Evolutionary conservation across 1,140 invertebrate species (phyloP).

Genomic region (Reticulitermes speratus): DNA sequence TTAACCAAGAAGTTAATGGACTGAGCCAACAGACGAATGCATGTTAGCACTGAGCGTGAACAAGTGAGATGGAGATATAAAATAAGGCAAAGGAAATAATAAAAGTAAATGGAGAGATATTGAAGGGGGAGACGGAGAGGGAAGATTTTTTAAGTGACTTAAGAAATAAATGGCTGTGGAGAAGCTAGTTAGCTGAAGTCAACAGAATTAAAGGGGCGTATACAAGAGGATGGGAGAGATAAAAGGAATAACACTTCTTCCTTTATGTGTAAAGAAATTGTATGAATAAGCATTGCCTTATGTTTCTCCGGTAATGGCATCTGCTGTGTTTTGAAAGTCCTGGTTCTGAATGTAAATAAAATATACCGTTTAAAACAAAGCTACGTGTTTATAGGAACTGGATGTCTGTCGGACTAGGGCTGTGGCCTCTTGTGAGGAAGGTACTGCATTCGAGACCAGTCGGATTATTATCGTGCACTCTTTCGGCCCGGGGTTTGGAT

Average conservation of each 20-base stretch:
- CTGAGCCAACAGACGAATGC: background rate
- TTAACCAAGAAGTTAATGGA: constrained; percentile 17
- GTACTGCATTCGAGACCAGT: too few species aligned
- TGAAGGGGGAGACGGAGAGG: background rate
- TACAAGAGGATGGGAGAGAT: background rate
- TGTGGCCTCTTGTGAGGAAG: too few species aligned
- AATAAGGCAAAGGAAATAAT: background rate
- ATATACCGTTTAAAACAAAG: too few species aligned
- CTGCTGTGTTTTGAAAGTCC: background rate
- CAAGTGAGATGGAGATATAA: too few species aligned
- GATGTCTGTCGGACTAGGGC: too few species aligned
- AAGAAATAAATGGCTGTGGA: background rate
- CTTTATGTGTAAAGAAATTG: background rate
- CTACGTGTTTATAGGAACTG: too few species aligned
- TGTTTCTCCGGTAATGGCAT: background rate
- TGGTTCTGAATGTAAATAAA: too few species aligned
- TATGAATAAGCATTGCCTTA: background rate
- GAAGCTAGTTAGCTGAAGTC: background rate
- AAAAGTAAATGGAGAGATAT: background rate
- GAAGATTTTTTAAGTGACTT: background rate
- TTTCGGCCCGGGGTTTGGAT: too few species aligned
- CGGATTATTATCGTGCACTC: too few species aligned
- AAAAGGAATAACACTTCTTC: background rate
- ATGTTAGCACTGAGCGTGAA: background rate
- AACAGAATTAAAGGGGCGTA: constrained; percentile 1